Conservation (phyloP, 2,797 vertebrate genomes). For the Melanotaenia trifasciata region DNA sequence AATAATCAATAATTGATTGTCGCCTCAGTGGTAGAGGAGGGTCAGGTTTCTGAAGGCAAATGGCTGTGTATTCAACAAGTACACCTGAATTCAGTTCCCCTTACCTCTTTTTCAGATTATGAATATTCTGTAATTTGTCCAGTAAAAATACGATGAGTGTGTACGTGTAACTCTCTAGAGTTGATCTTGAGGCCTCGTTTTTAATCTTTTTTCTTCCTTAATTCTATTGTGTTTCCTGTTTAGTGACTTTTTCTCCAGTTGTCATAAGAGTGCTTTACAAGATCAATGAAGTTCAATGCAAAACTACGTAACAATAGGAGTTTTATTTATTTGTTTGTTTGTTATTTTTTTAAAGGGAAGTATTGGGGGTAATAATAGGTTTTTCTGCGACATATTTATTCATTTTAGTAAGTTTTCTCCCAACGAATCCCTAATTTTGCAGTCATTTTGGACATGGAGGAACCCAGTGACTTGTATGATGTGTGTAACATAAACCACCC, state of each 20-base stretch:
- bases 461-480: conserved; percentile 45
- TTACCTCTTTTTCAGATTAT: neutral
- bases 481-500: conserved; percentile 25
- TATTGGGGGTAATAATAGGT: neutral
- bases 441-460: conserved; percentile 71
- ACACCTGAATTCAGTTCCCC: conserved; percentile 18
- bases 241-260: neutral
- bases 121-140: neutral
- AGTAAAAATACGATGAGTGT: neutral
- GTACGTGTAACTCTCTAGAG: neutral
- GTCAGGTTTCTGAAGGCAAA: conserved; percentile 38
- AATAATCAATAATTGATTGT: neutral
- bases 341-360: no score
- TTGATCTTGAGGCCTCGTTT: neutral
- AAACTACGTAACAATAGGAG: no score
- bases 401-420: neutral
- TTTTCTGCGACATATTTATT: neutral
- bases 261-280: neutral
- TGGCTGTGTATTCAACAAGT: conserved; percentile 49
- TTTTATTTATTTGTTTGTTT: no score
- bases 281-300: no score
- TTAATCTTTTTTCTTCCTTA: neutral
- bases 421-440: neutral
- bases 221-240: neutral
- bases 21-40: conserved; percentile 33